Evolutionary conservation across 2,888 invertebrate genomes (phyloP), one percentile per base, ranked within the genome.

Genomic region (Malacosoma neustria): DNA sequence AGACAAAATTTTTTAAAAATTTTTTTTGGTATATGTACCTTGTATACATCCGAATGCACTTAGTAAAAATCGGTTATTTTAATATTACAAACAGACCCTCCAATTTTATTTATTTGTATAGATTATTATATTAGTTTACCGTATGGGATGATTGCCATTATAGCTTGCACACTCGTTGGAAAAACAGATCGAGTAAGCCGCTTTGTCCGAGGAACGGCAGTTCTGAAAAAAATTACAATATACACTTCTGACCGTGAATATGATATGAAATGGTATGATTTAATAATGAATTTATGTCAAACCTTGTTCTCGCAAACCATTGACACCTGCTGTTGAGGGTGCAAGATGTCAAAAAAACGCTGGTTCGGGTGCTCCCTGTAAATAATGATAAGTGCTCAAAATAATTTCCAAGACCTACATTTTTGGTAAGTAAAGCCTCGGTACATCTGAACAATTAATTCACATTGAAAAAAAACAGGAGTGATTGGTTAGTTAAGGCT

Each of bases 261-360:
- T 11, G 11, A 3, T 14, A 12, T 2, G 7, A n/a, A 12, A 30
- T 11, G 4, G 6, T 12, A 36, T 12, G 7, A 35, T 11, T 4
- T 14, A 2, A 5, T 11, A 15, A 3, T 22, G 3, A 7, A 30
- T 14, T 13, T 22, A 14, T 11, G 11, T 14, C 7, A 29, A 14
- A 93, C 93, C 88, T 98, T 98, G 71, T 98, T 98, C 77, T 98
- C 98, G 72, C 98, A 98, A 37, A 95, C 91, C 89, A 96, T 94
- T 0, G 97, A 96, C 5, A 97, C 95, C 80, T 96, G 95, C 61
- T 96, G 95, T 89, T 98, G 96, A 0, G 97, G 97, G 67, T 97
- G 94, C 31, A 96, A 77, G 44, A 95, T 93, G 61, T 96, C 96
- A 60, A 93, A 92, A 71, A 95, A 95, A 50, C 92, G 90, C 63